Evolutionary conservation across 2,888 invertebrate genomes (phyloP).

Genomic region (Volucella bombylans): DNA sequence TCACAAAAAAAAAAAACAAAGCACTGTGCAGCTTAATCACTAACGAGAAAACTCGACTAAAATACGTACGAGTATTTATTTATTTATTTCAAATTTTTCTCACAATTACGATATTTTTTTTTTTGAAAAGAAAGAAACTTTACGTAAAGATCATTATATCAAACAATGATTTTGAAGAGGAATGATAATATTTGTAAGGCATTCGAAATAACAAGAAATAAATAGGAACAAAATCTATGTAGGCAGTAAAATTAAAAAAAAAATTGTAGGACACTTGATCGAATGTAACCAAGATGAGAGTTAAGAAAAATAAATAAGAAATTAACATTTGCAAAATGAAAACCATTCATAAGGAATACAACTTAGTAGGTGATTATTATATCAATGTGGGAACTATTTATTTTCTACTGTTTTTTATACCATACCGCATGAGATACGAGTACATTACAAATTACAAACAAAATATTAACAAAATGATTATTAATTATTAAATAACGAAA

Average conservation of each 20-base stretch:
- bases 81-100: too few species aligned
- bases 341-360: slow-evolving; percentile 12
- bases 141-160: too few species aligned
- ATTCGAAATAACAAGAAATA: not conserved
- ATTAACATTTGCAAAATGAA: slow-evolving; percentile 18
- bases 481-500: slow-evolving; percentile 69
- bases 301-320: slow-evolving; percentile 15
- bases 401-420: slow-evolving; percentile 74
- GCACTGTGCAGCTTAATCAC: slow-evolving; percentile 4
- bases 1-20: not conserved
- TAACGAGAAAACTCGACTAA: slow-evolving; percentile 1
- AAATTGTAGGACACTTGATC: slow-evolving; percentile 13
- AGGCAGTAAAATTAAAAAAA: slow-evolving; percentile 16
- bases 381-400: slow-evolving; percentile 71
- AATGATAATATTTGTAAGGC: not conserved
- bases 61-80: not conserved
- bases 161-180: not conserved
- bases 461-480: slow-evolving; percentile 65
- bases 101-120: too few species aligned
- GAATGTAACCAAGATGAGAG: slow-evolving; percentile 24
- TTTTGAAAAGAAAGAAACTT: too few species aligned
- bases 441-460: slow-evolving; percentile 60
- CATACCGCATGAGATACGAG: slow-evolving; percentile 62
- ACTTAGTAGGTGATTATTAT: slow-evolving; percentile 59
- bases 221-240: slow-evolving; percentile 16